Conservation (phyloP, 1,140 invertebrate species). For the Stegodyphus mimosarum region DNA sequence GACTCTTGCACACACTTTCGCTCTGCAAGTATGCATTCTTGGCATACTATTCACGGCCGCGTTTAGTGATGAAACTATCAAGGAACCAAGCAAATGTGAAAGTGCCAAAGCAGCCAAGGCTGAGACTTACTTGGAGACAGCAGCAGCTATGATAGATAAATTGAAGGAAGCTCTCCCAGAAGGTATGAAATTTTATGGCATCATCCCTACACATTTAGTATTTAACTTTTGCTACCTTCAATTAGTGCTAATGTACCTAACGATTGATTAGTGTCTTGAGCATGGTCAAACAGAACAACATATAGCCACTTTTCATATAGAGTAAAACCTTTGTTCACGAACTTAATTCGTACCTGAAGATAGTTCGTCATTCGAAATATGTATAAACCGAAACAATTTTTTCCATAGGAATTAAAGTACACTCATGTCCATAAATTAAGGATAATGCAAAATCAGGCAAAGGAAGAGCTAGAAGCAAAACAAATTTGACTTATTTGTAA, state of each 20-base stretch:
- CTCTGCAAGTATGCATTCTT: background rate
- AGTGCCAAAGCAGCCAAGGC: constrained; percentile 7
- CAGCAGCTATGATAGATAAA: constrained; percentile 29
- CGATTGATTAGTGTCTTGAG: background rate
- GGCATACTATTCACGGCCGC: background rate
- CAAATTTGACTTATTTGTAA: too few relatives aligned
- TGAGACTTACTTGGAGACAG: constrained; percentile 36
- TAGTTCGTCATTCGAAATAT: too few relatives aligned
- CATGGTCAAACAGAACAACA: background rate
- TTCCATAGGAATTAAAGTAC: too few relatives aligned
- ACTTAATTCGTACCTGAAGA: too few relatives aligned
- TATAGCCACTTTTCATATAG: background rate
- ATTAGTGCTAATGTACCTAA: background rate
- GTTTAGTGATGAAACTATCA: background rate
- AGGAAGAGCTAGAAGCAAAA: too few relatives aligned
- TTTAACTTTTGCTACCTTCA: background rate
- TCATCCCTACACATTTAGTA: background rate
- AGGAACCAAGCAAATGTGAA: background rate
- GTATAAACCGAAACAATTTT: too few relatives aligned
- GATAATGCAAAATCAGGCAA: too few relatives aligned
- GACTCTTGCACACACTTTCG: background rate
- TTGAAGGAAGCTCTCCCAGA: constrained; percentile 20
- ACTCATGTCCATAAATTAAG: too few relatives aligned
- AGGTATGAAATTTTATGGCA: background rate
- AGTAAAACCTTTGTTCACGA: too few relatives aligned